phyloP scores from a whole-genome alignment of 2,888 invertebrate genomes.

The Callyntrura guangdongensis region DNA sequence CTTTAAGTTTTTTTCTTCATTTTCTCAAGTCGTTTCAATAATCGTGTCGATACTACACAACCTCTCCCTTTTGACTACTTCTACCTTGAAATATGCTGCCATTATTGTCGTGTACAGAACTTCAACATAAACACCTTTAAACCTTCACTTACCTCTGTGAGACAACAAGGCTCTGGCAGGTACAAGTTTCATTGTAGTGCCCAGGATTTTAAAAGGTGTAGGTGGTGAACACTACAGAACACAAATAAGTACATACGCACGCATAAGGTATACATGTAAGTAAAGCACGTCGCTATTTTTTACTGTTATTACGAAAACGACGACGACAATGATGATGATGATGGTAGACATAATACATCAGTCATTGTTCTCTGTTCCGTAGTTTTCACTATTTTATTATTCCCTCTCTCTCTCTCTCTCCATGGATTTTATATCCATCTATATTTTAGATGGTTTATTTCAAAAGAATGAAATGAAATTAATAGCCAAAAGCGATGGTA shows the following conservation, averaged over 20 bases:
- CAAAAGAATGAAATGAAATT: conserved; percentile 85
- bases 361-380: conserved; percentile 14
- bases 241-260: not conserved
- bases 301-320: conserved; percentile 22
- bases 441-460: conserved; percentile 84
- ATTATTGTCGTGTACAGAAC: not conserved
- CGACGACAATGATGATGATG: not conserved
- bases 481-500: conserved; percentile 85
- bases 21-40: too few relatives aligned
- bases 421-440: conserved; percentile 84
- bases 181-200: not conserved
- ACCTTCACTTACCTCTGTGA: too few relatives aligned
- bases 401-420: conserved; percentile 64
- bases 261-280: conserved; percentile 1
- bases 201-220: conserved; percentile 19
- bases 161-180: not conserved
- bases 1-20: conserved; percentile 78
- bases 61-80: not conserved
- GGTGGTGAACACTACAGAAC: not conserved
- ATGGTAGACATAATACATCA: not conserved
- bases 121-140: not conserved
- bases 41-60: conserved; percentile 3
- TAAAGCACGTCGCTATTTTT: conserved; percentile 27
- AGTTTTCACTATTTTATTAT: conserved; percentile 62
- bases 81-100: not conserved